A percentile compares a stretch with the other conserved stretches of the same genome.
Evolutionary conservation across 2,888 invertebrate genomes (phyloP).

Genomic region (Idaea aversata): DNA sequence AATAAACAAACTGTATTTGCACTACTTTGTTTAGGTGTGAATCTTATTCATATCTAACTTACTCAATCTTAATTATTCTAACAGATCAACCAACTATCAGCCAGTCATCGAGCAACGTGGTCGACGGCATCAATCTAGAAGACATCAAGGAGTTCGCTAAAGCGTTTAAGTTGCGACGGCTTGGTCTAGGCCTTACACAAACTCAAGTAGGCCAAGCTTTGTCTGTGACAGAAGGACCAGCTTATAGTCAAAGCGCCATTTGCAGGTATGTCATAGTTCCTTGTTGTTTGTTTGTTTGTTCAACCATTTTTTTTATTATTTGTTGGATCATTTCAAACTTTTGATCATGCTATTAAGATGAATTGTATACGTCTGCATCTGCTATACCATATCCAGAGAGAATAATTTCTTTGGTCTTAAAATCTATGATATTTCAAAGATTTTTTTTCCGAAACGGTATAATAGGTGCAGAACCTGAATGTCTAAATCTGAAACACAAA

Average conservation of each 20-base stretch:
- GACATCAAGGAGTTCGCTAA: slow-evolving; percentile 99
- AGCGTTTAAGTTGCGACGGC: slow-evolving; percentile 95
- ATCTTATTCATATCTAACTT: no score
- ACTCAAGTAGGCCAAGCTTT: slow-evolving; percentile 98
- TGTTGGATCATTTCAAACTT: background rate
- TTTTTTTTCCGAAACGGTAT: background rate
- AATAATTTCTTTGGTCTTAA: no score
- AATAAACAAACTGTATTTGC: no score
- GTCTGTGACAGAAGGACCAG: slow-evolving; percentile 97
- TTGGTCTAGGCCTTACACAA: slow-evolving; percentile 96
- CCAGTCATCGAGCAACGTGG: slow-evolving; percentile 95
- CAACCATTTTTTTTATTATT: background rate
- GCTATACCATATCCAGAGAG: background rate
- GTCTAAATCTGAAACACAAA: background rate
- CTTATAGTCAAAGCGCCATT: slow-evolving; percentile 99
- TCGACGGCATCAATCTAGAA: slow-evolving; percentile 97
- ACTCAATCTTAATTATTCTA: slow-evolving; percentile 16
- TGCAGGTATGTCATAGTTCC: slow-evolving; percentile 87
- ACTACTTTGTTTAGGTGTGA: no score
- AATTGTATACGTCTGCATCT: background rate
- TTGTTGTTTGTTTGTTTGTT: background rate
- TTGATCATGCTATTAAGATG: background rate
- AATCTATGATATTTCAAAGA: no score
- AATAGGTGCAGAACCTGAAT: background rate
- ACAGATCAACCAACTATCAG: slow-evolving; percentile 95